phyloP scores from a whole-genome alignment of 2,113 vertebrate species.

The Ictidomys tridecemlineatus region DNA sequence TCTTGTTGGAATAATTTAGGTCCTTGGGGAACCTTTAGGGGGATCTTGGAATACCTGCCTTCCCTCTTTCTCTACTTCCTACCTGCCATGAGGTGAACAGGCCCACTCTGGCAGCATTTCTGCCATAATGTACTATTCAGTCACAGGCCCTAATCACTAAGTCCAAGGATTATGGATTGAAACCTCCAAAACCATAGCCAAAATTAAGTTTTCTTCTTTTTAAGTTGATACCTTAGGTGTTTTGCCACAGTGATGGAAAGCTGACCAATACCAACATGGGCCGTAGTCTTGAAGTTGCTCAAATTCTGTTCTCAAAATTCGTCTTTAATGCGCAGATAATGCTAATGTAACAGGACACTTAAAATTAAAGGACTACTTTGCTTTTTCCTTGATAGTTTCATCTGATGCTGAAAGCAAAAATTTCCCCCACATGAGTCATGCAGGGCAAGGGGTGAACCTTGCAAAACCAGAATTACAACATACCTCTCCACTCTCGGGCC shows the following conservation, averaged over 20 bases:
- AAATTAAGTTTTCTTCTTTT: background rate
- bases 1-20: background rate
- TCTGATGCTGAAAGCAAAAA: too few species aligned
- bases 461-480: background rate
- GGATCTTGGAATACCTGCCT: background rate
- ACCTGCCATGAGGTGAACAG: background rate
- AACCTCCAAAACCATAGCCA: background rate
- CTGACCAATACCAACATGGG: background rate
- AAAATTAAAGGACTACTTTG: too few species aligned
- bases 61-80: background rate
- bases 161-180: background rate
- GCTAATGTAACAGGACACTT: too few species aligned
- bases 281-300: background rate
- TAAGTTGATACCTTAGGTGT: too few species aligned
- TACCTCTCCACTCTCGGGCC: too few species aligned
- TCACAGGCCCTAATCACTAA: too few species aligned
- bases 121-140: too few species aligned
- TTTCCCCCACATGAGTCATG: too few species aligned
- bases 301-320: background rate
- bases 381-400: too few species aligned
- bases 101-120: background rate
- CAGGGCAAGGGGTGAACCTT: background rate
- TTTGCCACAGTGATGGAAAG: too few species aligned
- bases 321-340: too few species aligned
- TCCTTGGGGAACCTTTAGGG: background rate